Evolutionary conservation across 2,888 invertebrate genomes (phyloP).

Genomic region (Hyposoter didymator): DNA sequence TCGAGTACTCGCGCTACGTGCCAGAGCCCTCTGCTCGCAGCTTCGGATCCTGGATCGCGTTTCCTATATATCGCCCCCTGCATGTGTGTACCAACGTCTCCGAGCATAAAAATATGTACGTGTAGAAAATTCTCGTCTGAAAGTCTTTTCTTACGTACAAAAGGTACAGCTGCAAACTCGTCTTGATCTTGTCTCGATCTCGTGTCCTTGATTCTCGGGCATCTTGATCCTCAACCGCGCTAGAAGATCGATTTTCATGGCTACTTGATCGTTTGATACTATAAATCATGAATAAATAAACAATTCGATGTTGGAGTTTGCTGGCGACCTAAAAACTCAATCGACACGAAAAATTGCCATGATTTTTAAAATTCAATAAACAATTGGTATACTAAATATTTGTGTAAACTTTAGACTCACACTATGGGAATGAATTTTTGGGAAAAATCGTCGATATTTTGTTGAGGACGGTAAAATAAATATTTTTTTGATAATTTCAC

Average conservation of each 20-base stretch:
- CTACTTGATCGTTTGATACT: background rate
- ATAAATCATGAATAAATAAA: background rate
- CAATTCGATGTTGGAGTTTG: background rate
- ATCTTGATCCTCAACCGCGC: constrained; percentile 21
- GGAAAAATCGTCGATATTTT: too few relatives aligned
- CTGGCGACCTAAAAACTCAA: too few relatives aligned
- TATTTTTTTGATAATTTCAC: too few relatives aligned
- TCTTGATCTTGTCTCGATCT: constrained; percentile 51
- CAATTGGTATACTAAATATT: too few relatives aligned
- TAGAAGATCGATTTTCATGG: constrained; percentile 20
- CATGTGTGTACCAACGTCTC: background rate
- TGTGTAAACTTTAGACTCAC: too few relatives aligned
- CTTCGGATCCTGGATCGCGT: constrained; percentile 24
- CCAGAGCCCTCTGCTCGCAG: constrained; percentile 30
- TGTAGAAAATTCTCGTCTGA: constrained; percentile 22
- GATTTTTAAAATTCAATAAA: too few relatives aligned
- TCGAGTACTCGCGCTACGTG: constrained; percentile 49
- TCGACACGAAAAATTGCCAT: too few relatives aligned
- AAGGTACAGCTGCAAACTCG: constrained; percentile 55
- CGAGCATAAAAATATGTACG: background rate
- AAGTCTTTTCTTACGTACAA: constrained; percentile 36
- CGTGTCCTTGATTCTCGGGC: constrained; percentile 39
- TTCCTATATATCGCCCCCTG: background rate
- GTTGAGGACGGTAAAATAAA: too few relatives aligned
- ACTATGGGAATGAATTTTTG: too few relatives aligned